phyloP scores from a whole-genome alignment of 2,113 vertebrate genomes.

The Scomber colias region DNA sequence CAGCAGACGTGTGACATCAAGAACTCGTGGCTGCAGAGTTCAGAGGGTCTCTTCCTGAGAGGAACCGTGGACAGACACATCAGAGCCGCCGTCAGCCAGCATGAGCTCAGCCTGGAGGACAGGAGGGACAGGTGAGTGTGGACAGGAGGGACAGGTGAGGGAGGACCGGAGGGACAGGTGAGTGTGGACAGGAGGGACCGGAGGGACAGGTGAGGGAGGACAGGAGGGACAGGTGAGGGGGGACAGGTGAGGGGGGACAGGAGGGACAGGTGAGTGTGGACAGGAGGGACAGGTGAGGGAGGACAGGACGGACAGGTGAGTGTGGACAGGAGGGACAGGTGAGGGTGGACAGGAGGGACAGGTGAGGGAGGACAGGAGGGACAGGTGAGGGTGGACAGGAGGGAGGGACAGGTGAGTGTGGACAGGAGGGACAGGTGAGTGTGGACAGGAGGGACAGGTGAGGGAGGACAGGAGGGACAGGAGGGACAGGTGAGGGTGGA shows the following conservation, averaged over 20 bases:
- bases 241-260: slow-evolving; percentile 58
- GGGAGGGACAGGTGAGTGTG: no score
- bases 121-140: slow-evolving; percentile 86
- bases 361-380: no score
- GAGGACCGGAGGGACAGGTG: no score
- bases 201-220: slow-evolving; percentile 84
- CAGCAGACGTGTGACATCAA: slow-evolving; percentile 48
- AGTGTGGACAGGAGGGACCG: slow-evolving; percentile 66
- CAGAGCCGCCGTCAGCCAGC: slow-evolving; percentile 70
- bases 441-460: neutral
- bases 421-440: slow-evolving; percentile 87
- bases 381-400: no score
- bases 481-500: slow-evolving; percentile 40
- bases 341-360: neutral
- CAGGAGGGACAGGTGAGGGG: no score
- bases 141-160: no score
- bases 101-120: slow-evolving; percentile 75
- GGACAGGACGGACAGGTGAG: no score
- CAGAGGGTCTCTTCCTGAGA: slow-evolving; percentile 70
- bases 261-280: slow-evolving; percentile 84
- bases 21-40: slow-evolving; percentile 78
- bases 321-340: slow-evolving; percentile 87
- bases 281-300: no score
- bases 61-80: slow-evolving; percentile 73
- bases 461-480: no score